Base-by-base conservation (phyloP, 2,888 invertebrate species). In the Eumerus sabulonum region DNA sequence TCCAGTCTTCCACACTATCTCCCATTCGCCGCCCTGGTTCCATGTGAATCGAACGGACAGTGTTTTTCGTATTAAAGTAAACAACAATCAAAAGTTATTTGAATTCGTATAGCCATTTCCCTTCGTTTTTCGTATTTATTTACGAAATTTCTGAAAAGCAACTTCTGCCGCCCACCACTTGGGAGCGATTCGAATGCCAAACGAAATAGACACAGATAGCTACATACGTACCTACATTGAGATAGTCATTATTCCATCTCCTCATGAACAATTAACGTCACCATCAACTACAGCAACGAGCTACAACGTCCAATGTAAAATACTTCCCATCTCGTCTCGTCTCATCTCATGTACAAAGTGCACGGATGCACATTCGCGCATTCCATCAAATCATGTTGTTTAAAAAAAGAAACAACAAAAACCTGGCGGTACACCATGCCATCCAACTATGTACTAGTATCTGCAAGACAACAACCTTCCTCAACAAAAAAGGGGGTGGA, bases 401-500 rank as follows among this genome's bases (percentile, higher is more conserved):
- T 27, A 11, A 3, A 40, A 11, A 11, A 11, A 40, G 7, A 9
- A 36, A 36, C 36, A 36, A 9, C 36, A 36, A 73, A 67, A 77
- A 72, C 47, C 72, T 63, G 60, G 36, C 63, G 57, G 67, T 54
- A 64, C 63, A 74, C 59, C 68, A 72, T 72, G 60, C 68, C 40
- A 40, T 11, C 40, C 38, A 70, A 48, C 27, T 2, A 27, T 7
- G 3, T 4, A 27, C 27, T 27, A 27, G 3, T 27, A 60, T 56
- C 50, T 19, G 13, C 62, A 50, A 50, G 19, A 60, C 70, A 66
- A 74, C 68, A 79, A 79, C 79, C 79, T 79, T 79, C 79, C 79
- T 79, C 79, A 79, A 79, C 79, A 68, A 64, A 79, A 79, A 79
- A 79, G 74, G 57, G 74, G 79, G 68, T 79, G 79, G 79, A 79